Evolutionary conservation across 2,888 invertebrate genomes (phyloP).

Genomic region (Stegophylla sp.): DNA sequence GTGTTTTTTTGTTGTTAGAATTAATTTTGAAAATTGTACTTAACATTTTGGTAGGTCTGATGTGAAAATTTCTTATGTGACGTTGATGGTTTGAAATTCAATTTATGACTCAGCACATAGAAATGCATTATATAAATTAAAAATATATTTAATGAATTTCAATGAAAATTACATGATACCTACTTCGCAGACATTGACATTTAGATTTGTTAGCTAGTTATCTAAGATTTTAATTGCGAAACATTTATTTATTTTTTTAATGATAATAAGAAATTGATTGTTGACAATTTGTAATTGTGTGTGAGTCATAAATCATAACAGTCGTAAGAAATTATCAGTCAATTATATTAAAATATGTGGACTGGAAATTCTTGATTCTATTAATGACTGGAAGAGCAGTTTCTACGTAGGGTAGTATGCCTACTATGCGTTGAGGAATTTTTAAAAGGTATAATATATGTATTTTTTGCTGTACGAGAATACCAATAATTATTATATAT

Average conservation of each 20-base stretch:
- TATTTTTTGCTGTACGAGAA: not conserved
- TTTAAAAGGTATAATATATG: not conserved
- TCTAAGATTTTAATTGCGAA: constrained; percentile 14
- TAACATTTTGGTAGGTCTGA: constrained; percentile 9
- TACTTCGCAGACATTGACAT: not conserved
- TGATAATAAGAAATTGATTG: constrained; percentile 26
- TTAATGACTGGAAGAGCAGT: not conserved
- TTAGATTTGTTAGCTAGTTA: constrained; percentile 11
- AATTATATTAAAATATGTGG: not conserved
- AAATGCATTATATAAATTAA: constrained; percentile 10
- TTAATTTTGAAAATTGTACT: not conserved
- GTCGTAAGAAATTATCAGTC: constrained; percentile 1
- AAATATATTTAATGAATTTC: constrained; percentile 8
- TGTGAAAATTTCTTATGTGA: not conserved
- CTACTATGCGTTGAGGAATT: not conserved
- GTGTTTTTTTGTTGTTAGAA: not conserved
- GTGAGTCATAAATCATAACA: constrained; percentile 27
- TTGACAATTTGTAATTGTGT: constrained; percentile 32
- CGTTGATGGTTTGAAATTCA: not conserved
- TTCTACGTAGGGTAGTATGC: no score
- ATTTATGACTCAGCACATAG: constrained; percentile 1
- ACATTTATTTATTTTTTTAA: constrained; percentile 2
- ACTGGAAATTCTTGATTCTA: not conserved
- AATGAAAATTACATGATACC: not conserved
- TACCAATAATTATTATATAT: not conserved